Percentiles rank a stretch among this genome's conserved stretches.
Evolutionary conservation across 92 coral and sea anemone species (phyloP).

Genomic region (Umimayanthus kanabou): DNA sequence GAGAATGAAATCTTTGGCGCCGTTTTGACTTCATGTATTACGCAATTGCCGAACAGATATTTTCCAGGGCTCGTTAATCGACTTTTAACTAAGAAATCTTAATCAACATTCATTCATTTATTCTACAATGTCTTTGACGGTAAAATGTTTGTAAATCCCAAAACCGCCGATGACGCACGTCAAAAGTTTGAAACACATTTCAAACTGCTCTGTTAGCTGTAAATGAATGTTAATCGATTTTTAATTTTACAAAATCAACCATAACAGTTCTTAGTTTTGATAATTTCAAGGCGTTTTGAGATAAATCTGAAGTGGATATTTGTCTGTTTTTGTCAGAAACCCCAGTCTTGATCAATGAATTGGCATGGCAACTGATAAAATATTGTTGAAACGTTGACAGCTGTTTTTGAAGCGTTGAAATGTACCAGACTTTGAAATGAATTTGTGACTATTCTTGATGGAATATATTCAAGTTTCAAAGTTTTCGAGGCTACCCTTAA

Average conservation of each 20-base stretch:
- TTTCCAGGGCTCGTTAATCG: background rate
- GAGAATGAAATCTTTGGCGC: background rate
- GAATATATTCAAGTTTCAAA: background rate
- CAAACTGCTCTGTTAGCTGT: background rate
- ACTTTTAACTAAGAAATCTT: background rate
- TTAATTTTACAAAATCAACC: slow-evolving; percentile 6
- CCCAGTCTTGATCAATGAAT: background rate
- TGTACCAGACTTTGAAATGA: background rate
- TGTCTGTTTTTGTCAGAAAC: slow-evolving; percentile 21
- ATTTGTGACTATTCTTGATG: background rate
- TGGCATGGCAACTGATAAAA: background rate
- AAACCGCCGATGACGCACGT: background rate
- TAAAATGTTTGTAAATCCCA: slow-evolving; percentile 11
- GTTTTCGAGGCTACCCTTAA: background rate
- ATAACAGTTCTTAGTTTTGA: slow-evolving; percentile 23
- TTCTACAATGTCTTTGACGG: background rate
- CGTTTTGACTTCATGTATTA: background rate
- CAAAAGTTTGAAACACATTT: background rate
- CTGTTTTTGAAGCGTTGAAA: background rate
- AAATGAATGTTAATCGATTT: slow-evolving; percentile 29
- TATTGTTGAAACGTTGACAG: background rate
- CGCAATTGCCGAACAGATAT: background rate
- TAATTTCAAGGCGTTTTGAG: slow-evolving; percentile 3
- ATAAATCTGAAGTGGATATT: slow-evolving; percentile 9
- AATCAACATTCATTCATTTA: background rate